Base-by-base conservation (phyloP, 2,797 vertebrate genomes). In the Pelodytes ibericus region DNA sequence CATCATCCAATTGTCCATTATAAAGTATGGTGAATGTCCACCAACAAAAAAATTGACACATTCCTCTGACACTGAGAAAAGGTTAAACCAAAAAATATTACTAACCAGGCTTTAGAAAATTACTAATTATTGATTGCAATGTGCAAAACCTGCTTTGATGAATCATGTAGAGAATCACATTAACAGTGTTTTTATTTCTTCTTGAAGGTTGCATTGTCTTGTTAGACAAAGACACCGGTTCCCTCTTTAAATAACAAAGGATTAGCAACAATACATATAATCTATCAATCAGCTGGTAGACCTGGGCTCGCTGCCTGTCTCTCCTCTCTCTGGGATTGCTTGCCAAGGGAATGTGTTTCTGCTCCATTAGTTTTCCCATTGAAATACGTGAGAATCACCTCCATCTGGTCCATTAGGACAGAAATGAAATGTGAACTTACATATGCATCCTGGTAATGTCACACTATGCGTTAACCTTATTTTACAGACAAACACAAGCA, bases 401-500 rank as follows among this genome's bases (percentile, higher is more conserved):
- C 81, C 68, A 82, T 81, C 62, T 83, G 84, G 83, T 64, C 64
- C 31, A 63, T 80, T 47, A 30, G 82, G 75, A 84, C 79, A 80
- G 81, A 86, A 87, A 88, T 77, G 84, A 89, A 89, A 83, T 83
- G 74, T 83, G 86, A 82, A 56, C 81, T 82, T 85, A 80, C 70
- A 74, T 79, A 69, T 71, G 62, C 41, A 72, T 68, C 79, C 81
- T 47, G 29, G 81, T 81, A 81, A 86, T 62, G 81, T 83, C 78
- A 49, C 33, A 49, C 29, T 20, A 80, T 76, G 5, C 33, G 11
- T 36, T 36, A 6, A 36, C 33, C 5, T 1, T 36, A 36, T 6
- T 6, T 36, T 36, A 36, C 5, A 36, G 33, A 36, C 11, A 36
- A 36, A 36, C 0, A 36, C 11, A 36, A 36, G 11, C 33, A 36